Evolutionary conservation across 1,140 invertebrate species (phyloP).

Genomic region (Trichomalopsis sarcophagae): DNA sequence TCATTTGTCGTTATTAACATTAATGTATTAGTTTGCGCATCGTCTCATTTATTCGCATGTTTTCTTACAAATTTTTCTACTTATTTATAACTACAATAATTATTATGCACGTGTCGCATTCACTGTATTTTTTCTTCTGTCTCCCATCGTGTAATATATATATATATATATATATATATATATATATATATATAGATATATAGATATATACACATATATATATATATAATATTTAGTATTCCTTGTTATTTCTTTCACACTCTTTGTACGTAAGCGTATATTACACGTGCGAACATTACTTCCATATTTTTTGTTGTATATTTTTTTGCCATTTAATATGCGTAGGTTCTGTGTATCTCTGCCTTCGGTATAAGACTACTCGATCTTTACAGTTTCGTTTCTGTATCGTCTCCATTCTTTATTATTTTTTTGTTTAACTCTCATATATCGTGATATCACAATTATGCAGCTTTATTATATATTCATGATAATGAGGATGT

Average conservation of each 20-base stretch:
- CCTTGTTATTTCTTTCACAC: slow-evolving; percentile 50
- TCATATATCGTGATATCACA: slow-evolving; percentile 48
- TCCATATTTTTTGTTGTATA: slow-evolving; percentile 55
- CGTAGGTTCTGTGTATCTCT: slow-evolving; percentile 16
- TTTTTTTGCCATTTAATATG: slow-evolving; percentile 31
- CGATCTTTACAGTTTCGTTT: slow-evolving; percentile 25
- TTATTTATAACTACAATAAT: slow-evolving; percentile 60
- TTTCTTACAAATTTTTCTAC: slow-evolving; percentile 58
- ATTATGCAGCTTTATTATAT: slow-evolving; percentile 46
- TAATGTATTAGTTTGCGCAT: slow-evolving; percentile 55
- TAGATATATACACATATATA: too few relatives aligned
- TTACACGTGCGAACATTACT: slow-evolving; percentile 64
- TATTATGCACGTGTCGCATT: slow-evolving; percentile 50
- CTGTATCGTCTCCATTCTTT: slow-evolving; percentile 3
- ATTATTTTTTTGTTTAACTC: neutral
- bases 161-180: slow-evolving; percentile 23
- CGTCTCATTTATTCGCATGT: slow-evolving; percentile 51
- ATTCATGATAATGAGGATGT: slow-evolving; percentile 34
- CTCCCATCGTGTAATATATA: slow-evolving; percentile 28
- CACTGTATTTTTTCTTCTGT: slow-evolving; percentile 42
- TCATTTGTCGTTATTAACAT: slow-evolving; percentile 51
- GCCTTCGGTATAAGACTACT: neutral
- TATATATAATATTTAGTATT: slow-evolving; percentile 47
- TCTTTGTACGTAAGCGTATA: slow-evolving; percentile 60
- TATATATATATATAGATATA: too few relatives aligned